These are phyloP conservation scores for Oryzias sinensis DNA, from an alignment of 2,797 vertebrate species.

Conservation along the genomic window DNA sequence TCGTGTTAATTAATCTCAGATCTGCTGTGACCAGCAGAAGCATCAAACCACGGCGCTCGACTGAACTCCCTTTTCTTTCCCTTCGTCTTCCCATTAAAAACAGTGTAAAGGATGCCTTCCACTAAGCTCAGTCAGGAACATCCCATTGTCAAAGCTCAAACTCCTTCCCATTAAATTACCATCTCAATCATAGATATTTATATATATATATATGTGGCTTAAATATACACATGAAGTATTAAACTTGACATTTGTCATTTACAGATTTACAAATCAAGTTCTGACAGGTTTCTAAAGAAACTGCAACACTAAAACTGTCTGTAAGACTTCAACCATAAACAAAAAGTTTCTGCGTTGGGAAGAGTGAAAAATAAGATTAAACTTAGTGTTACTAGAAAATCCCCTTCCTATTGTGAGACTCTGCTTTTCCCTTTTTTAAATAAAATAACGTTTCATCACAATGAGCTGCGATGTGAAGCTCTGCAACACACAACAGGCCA, in stretches of 20 bases:
- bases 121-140: slow-evolving; percentile 37
- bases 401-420: slow-evolving; percentile 8
- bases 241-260: slow-evolving; percentile 66
- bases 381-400: slow-evolving; percentile 11
- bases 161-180: slow-evolving; percentile 47
- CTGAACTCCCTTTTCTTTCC: slow-evolving; percentile 28
- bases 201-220: slow-evolving; percentile 42
- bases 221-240: slow-evolving; percentile 65
- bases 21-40: slow-evolving; percentile 12
- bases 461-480: slow-evolving; percentile 58
- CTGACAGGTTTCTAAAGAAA: slow-evolving; percentile 40
- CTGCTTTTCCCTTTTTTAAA: slow-evolving; percentile 15
- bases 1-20: slow-evolving; percentile 43
- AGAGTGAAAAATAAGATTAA: slow-evolving; percentile 8
- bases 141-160: slow-evolving; percentile 48
- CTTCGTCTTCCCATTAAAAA: not conserved
- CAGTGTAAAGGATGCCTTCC: slow-evolving; percentile 30
- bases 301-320: slow-evolving; percentile 34
- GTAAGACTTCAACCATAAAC: not conserved
- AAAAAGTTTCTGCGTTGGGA: not conserved
- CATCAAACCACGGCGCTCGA: slow-evolving; percentile 10
- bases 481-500: slow-evolving; percentile 42
- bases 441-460: slow-evolving; percentile 29
- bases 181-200: slow-evolving; percentile 44
- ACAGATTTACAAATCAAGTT: slow-evolving; percentile 70